phyloP scores from a whole-genome alignment of 1,140 invertebrate genomes.

The Drosophila sp. region DNA sequence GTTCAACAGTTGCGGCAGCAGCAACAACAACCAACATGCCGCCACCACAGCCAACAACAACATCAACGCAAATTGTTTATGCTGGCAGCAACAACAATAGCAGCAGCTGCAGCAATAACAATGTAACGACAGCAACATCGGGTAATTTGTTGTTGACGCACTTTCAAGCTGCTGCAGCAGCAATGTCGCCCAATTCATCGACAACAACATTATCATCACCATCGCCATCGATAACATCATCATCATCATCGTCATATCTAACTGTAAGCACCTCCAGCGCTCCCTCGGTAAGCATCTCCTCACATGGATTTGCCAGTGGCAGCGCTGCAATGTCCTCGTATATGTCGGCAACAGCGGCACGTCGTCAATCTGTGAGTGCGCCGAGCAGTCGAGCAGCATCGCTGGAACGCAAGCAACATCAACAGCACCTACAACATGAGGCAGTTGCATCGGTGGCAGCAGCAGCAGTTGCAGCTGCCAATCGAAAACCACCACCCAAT shows the following conservation, averaged over 20 bases:
- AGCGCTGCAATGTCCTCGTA: constrained; percentile 67
- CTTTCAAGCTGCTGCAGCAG: constrained; percentile 49
- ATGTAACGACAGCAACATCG: constrained; percentile 20
- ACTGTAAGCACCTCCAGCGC: constrained; percentile 54
- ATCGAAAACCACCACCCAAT: constrained; percentile 44
- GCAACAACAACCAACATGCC: constrained; percentile 58
- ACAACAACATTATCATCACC: constrained; percentile 19
- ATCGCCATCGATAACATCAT: constrained; percentile 6
- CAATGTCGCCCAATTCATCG: constrained; percentile 39
- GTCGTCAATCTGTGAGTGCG: constrained; percentile 74
- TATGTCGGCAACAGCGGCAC: constrained; percentile 67
- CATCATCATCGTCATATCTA: constrained; percentile 24
- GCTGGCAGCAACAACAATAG: constrained; percentile 32
- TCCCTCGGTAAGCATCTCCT: constrained; percentile 71
- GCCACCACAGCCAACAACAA: constrained; percentile 62
- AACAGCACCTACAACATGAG: constrained; percentile 48
- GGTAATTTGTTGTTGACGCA: constrained; percentile 58
- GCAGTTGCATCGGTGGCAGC: constrained; percentile 17
- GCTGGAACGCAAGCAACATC: constrained; percentile 70
- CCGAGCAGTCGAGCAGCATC: constrained; percentile 73
- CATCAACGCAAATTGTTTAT: constrained; percentile 66
- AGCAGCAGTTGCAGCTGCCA: constrained; percentile 6
- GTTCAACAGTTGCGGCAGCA: constrained; percentile 47
- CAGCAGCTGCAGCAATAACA: constrained; percentile 46
- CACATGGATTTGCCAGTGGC: constrained; percentile 68